Base-by-base conservation (phyloP, 2,113 vertebrate genomes). In the Crocuta crocuta region DNA sequence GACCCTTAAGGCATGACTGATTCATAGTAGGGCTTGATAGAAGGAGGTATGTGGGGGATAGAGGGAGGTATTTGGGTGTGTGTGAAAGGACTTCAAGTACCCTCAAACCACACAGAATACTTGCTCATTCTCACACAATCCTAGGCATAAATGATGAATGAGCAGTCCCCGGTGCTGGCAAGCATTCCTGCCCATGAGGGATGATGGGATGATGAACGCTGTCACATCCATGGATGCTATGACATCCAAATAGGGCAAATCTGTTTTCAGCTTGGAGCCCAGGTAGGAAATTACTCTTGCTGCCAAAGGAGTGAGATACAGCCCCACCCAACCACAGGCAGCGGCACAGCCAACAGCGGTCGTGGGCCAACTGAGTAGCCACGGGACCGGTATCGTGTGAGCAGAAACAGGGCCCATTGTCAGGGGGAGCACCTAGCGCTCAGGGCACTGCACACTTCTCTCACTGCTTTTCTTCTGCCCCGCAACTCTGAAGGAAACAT, bases 201-300 rank as follows among this genome's bases (percentile, higher is more conserved):
- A 23, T 71, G 94, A 92, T 33, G 76, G 58, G 53, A 28, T 71
- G 94, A 94, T 55, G 53, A 84, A 58, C 9, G 8, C 31, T 43
- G 11, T n/a, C 79, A 65, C 39, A 50, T 6, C 50, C 50, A 71
- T 23, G 7, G 63, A 83, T n/a, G 61, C 35, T 43, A 23, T 66
- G 61, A 88, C 43, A 88, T 63, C 70, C 70, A 78, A 83, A 70
- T 16, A 78, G 83, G 89, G 88, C 11, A 84, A 74, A 89, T 73
- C 43, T 89, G 63, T 89, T 94, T 97, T 58, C 23, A 58, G 70
- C 63, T 19, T 92, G 78, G 15, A 89, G 65, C 45, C 74, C n/a
- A 48, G 33, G 39, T 35, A 94, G 78, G 89, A 89, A 65, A 89
- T 80, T 19, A 33, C 45, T 94, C 16, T 93, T 55, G 28, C 68